Evolutionary conservation across 1,140 invertebrate species (phyloP).

Genomic region (Hyposmocoma kahamanoa): DNA sequence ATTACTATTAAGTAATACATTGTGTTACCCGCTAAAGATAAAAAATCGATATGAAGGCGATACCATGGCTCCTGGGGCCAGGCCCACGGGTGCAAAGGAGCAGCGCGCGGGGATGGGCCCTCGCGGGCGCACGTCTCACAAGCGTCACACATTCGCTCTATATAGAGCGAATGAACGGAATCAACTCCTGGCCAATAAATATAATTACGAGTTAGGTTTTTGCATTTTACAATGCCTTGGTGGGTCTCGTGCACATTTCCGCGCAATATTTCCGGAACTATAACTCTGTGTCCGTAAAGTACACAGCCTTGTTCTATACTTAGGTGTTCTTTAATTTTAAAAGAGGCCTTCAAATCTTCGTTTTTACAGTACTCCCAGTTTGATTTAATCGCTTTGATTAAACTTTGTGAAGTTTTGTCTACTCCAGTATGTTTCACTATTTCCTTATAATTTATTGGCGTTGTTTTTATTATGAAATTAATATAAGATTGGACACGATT

Average conservation of each 20-base stretch:
- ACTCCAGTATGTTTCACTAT: neutral
- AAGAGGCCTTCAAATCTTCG: slow-evolving; percentile 13
- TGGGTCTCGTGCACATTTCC: slow-evolving; percentile 58
- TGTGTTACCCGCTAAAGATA: neutral
- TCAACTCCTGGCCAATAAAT: slow-evolving; percentile 70
- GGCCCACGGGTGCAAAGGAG: neutral
- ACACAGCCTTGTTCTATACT: slow-evolving; percentile 10
- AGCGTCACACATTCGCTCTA: slow-evolving; percentile 25
- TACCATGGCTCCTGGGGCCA: neutral
- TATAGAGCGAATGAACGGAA: too few relatives aligned
- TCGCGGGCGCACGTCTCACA: neutral
- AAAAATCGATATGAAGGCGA: slow-evolving; percentile 3
- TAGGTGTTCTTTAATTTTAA: slow-evolving; percentile 11
- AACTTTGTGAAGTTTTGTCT: neutral
- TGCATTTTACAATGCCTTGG: slow-evolving; percentile 67
- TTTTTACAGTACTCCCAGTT: slow-evolving; percentile 21
- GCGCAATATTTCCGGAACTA: slow-evolving; percentile 30
- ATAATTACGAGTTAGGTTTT: slow-evolving; percentile 56
- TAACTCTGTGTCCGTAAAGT: slow-evolving; percentile 13
- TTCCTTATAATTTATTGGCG: neutral
- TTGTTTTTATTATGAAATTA: neutral
- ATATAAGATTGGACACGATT: neutral
- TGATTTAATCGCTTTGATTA: neutral
- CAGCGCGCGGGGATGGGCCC: neutral
- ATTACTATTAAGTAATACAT: neutral